These are phyloP conservation scores for Tortrix viridana DNA, from an alignment of 2,888 invertebrate genomes.

Conservation along the genomic window DNA sequence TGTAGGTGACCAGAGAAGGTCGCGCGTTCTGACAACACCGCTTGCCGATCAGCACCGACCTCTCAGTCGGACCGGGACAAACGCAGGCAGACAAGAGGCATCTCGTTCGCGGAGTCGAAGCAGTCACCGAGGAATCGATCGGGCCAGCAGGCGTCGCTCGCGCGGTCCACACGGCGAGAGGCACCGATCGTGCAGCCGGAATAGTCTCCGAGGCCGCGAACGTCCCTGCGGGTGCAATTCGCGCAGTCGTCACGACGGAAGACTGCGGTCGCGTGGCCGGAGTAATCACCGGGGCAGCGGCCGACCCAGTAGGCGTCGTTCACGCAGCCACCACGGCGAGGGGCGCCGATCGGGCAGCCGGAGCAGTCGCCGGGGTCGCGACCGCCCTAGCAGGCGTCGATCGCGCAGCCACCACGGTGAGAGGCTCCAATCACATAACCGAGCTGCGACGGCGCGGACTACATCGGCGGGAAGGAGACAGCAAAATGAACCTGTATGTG, in stretches of 20 bases:
- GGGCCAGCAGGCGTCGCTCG: slow-evolving; percentile 13
- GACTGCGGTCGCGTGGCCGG: background rate
- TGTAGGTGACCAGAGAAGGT: slow-evolving; percentile 4
- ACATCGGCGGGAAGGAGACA: background rate
- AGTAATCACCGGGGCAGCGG: background rate
- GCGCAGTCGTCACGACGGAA: background rate
- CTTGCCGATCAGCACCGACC: background rate
- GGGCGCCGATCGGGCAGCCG: slow-evolving; percentile 17
- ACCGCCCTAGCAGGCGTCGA: slow-evolving; percentile 6
- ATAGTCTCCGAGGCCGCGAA: slow-evolving; percentile 2
- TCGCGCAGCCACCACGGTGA: slow-evolving; percentile 5
- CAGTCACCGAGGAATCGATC: background rate
- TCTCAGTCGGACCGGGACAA: background rate
- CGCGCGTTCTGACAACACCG: slow-evolving; percentile 10
- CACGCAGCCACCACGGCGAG: slow-evolving; percentile 2
- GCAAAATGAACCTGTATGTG: background rate
- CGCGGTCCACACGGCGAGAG: slow-evolving; percentile 1
- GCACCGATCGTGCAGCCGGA: slow-evolving; percentile 17
- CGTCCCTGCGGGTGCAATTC: slow-evolving; percentile 6
- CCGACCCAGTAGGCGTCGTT: slow-evolving; percentile 13
- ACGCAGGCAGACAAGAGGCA: background rate
- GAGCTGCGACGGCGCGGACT: background rate
- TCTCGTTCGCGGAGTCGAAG: slow-evolving; percentile 5
- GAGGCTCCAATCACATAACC: background rate
- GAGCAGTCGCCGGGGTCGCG: slow-evolving; percentile 8